A percentile compares a stretch with the other conserved stretches of the same genome.
Conservation (phyloP, 2,888 invertebrate genomes). For the Coenonympha arcania region DNA sequence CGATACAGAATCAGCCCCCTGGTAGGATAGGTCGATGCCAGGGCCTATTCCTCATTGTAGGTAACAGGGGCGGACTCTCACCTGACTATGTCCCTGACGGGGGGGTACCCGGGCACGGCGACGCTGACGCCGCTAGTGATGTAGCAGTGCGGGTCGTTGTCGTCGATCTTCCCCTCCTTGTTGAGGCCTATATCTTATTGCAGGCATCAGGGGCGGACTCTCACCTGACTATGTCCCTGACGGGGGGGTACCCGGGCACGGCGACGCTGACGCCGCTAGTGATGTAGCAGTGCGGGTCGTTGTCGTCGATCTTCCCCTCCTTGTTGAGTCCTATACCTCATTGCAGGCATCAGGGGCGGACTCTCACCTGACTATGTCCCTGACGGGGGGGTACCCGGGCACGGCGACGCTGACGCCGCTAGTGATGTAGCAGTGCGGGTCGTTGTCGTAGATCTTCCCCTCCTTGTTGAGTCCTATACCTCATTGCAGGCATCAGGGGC, state of each 20-base stretch:
- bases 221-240: slow-evolving; percentile 78
- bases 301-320: slow-evolving; percentile 61
- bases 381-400: slow-evolving; percentile 78
- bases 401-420: too few species aligned
- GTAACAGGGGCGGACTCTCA: too few species aligned
- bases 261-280: too few species aligned
- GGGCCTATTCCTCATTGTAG: slow-evolving; percentile 83
- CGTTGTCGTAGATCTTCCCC: slow-evolving; percentile 34
- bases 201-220: too few species aligned
- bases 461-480: slow-evolving; percentile 36
- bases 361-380: slow-evolving; percentile 81
- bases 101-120: slow-evolving; percentile 79
- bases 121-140: too few species aligned
- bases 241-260: slow-evolving; percentile 79
- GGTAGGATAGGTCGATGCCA: slow-evolving; percentile 86
- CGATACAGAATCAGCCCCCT: too few species aligned
- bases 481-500: too few species aligned
- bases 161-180: slow-evolving; percentile 67
- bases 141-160: too few species aligned
- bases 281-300: background rate
- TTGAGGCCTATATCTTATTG: too few species aligned
- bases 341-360: too few species aligned
- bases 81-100: slow-evolving; percentile 81
- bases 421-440: slow-evolving; percentile 72
- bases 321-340: too few species aligned